A percentile compares a stretch with the other conserved stretches of the same genome.
These are phyloP conservation scores for Daboia siamensis DNA, from an alignment of 2,113 vertebrate species.

Conservation along the genomic window DNA sequence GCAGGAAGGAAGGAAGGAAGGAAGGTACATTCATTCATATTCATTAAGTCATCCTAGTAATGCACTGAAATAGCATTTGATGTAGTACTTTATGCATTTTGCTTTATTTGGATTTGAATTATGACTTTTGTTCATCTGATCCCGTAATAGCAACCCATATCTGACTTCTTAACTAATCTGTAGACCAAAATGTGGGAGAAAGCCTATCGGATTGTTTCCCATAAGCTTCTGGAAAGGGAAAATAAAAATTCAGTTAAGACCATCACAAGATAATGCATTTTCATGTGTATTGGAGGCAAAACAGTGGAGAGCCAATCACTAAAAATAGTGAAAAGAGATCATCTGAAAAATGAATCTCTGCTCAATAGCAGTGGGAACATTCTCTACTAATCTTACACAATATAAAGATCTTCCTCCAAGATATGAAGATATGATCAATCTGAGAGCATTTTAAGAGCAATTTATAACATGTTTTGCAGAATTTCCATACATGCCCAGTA, in stretches of 20 bases:
- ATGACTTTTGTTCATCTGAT: not conserved
- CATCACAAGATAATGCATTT: not conserved
- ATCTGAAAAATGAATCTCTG: not conserved
- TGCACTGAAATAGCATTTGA: not conserved
- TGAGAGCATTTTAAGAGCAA: not conserved
- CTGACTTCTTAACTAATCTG: not conserved
- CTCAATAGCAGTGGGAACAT: not conserved
- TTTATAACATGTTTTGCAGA: not conserved
- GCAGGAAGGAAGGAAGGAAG: not conserved
- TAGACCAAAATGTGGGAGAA: not conserved
- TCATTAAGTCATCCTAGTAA: not conserved
- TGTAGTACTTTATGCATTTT: not conserved
- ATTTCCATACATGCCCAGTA: not conserved
- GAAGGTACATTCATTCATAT: not conserved
- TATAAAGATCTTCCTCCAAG: not conserved
- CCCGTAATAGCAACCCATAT: not conserved
- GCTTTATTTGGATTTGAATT: not conserved
- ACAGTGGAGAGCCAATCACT: not conserved
- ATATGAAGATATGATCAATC: not conserved
- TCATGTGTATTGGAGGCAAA: not conserved
- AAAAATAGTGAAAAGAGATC: not conserved
- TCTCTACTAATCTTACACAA: not conserved
- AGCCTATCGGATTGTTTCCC: not conserved
- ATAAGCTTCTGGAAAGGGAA: not conserved
- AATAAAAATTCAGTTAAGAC: not conserved